Base-by-base conservation (phyloP, 37 sponge, comb jelly and placozoan genomes). In the Halisarca cf. caerulea region DNA sequence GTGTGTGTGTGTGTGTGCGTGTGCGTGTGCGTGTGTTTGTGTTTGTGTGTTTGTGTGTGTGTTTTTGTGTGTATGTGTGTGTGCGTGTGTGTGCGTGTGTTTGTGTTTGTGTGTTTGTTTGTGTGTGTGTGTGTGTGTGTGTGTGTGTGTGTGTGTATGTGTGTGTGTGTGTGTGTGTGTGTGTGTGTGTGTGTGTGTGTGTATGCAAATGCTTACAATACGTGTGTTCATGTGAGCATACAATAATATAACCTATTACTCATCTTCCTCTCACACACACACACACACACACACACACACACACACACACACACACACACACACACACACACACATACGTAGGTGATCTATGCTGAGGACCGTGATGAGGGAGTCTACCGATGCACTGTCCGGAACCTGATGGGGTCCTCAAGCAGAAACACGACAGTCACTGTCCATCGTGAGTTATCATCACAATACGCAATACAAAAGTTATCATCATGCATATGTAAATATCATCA, bases 351-450 rank as follows among this genome's bases (percentile, higher is more conserved):
- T 17, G 77, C 45, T 18, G 45, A 40, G 25, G 11, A 35, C 25
- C 17, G n/a, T 39, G 77, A 74, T 74, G 77, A 74, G 6, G 77
- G 77, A 38, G 41, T 40, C 45, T 74, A 74, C 44, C 8, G 41
- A 2, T 74, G 77, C 14, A 2, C 41, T 0, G 77, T 37, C 1
- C 36, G 45, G 23, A 74, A 74, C 44, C 43, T 36, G n/a, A 42
- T 40, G 44, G 77, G 77, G 45, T 74, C 77, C 2, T 23, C 45
- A 11, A n/a, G 41, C 9, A 33, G 24, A 2, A 39, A 41, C 44
- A 36, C 41, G 24, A 40, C 77, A n/a, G 45, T 74, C 45, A 74
- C 77, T 40, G 77, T 41, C 1, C 77, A 74, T 14, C 77, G 77
- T 74, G 77, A 74, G 77, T 37, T n/a, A 74, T 1, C 23, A 25